These are phyloP conservation scores for Cosmia pyralina DNA, from an alignment of 2,888 invertebrate species.

Conservation along the genomic window DNA sequence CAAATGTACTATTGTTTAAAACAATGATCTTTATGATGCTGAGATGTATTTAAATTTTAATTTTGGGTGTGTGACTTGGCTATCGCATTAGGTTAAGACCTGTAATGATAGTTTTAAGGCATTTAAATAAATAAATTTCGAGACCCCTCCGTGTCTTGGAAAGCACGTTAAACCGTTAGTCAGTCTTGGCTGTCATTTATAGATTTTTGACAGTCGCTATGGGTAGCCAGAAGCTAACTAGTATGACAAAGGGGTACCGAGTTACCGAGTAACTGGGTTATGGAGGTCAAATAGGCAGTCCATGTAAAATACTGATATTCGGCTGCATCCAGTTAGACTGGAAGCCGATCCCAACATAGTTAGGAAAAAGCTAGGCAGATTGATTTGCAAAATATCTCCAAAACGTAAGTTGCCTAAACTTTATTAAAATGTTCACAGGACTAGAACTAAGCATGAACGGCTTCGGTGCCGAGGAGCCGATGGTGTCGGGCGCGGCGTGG, in stretches of 20 bases:
- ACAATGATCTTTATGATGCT: too few species aligned
- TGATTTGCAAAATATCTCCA: neutral
- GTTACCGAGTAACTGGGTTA: neutral
- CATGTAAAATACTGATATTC: neutral
- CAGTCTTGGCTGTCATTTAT: neutral
- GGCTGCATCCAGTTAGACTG: too few species aligned
- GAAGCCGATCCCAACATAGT: neutral
- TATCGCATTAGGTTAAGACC: too few species aligned
- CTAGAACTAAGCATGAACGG: constrained; percentile 85
- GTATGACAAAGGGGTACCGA: neutral
- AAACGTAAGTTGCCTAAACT: neutral
- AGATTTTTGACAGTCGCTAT: neutral
- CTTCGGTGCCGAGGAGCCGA: constrained; percentile 83
- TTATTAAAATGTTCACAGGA: constrained; percentile 68
- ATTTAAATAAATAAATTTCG: too few species aligned
- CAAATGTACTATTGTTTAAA: too few species aligned
- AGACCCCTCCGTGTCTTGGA: neutral
- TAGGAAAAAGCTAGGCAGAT: neutral
- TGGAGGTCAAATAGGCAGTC: neutral
- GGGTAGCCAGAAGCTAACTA: neutral
- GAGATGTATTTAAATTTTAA: too few species aligned
- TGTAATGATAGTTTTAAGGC: too few species aligned
- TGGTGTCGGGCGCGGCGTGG: constrained; percentile 88
- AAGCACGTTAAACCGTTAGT: neutral
- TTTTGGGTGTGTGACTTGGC: too few species aligned